Base-by-base conservation (phyloP, 92 coral and sea anemone species). In the Diadumene lineata region DNA sequence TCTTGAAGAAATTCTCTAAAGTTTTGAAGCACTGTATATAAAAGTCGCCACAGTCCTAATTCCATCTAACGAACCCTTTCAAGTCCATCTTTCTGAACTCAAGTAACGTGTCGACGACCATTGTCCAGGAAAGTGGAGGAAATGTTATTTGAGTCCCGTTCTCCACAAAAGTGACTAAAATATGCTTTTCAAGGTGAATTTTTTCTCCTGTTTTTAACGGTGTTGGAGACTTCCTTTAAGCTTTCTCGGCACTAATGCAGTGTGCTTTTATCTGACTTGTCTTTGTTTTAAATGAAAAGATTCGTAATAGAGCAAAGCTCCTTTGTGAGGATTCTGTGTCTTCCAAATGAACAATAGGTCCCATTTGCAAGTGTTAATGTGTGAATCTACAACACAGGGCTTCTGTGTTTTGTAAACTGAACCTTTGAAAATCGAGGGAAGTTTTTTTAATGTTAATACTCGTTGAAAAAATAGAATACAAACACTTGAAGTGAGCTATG, bases 81-180 rank as follows among this genome's bases (percentile, higher is more conserved):
- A 38, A 38, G 7, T n/a, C 7, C 48, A 4, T 38, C 48, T 38
- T 13, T 38, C 48, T 38, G n/a, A n/a, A n/a, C 48, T 4, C 48
- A 38, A 38, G 48, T 6, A 38, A 38, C 48, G 48, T 38, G 13
- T 4, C 13, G 13, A 38, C 48, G 13, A 38, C 29, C 29, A 58
- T 58, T 58, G 64, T 58, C 26, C 64, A 58, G 28, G 28, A 11
- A 58, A 58, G 15, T n/a, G 26, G 64, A 38, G 48, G 48, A 38
- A 38, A 38, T 38, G 48, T 38, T 38, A 4, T 38, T 38, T 38
- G 6, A 13, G 48, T 38, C 48, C 13, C 6, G 7, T 38, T 38
- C 13, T 38, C 48, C 48, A 13, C 13, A 38, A 38, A 38, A 13
- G 48, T 38, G 48, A 38, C 6, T 38, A 38, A 13, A n/a, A n/a